A percentile compares a stretch with the other conserved stretches of the same genome.
Conservation (phyloP, 2,113 vertebrate genomes). For the Verasper variegatus region DNA sequence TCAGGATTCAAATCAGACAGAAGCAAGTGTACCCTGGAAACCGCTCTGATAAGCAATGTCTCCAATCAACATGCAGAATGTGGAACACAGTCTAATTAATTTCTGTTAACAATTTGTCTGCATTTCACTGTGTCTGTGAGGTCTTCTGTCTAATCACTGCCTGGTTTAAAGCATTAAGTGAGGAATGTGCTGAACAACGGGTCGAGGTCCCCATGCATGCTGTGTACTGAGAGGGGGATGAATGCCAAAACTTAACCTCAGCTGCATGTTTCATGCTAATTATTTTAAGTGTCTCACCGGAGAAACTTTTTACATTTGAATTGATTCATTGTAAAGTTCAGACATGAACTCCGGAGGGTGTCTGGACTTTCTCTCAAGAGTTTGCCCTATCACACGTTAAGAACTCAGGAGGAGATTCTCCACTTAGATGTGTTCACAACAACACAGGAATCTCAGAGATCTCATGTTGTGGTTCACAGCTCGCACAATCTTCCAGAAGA, state of each 20-base stretch:
- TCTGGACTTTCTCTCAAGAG: no score
- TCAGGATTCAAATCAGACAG: conserved; percentile 16
- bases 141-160: conserved; percentile 23
- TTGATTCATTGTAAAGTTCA: neutral
- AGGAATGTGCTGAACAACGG: conserved; percentile 25
- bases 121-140: conserved; percentile 24
- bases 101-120: conserved; percentile 36
- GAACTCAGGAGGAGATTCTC: no score
- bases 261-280: neutral
- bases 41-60: conserved; percentile 5
- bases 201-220: conserved; percentile 22
- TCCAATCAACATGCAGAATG: conserved; percentile 23
- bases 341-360: no score
- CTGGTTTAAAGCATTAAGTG: conserved; percentile 17
- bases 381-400: no score
- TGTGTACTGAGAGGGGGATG: neutral
- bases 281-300: neutral
- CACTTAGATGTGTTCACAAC: no score
- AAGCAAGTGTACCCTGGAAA: conserved; percentile 6
- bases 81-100: conserved; percentile 41
- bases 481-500: no score
- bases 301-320: neutral
- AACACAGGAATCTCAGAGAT: no score
- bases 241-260: conserved; percentile 13
- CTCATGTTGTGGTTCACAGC: no score